Evolutionary conservation across 2,113 vertebrate species (phyloP), one percentile per base, ranked within the genome.

Genomic region (Etia nguti): DNA sequence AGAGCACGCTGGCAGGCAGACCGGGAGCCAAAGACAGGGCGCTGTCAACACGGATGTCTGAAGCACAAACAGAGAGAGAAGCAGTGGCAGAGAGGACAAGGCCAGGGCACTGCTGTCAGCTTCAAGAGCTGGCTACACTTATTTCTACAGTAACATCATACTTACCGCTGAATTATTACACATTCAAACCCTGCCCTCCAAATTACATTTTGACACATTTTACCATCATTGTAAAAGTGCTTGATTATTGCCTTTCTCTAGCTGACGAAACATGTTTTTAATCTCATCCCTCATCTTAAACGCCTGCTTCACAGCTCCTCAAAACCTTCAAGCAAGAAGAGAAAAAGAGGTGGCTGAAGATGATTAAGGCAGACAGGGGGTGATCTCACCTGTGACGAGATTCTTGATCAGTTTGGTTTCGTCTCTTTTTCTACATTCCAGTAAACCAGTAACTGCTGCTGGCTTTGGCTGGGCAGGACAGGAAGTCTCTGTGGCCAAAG

Each of bases 371-470:
- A 50, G 70, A 43, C 3, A 1, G 18, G 16, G 4, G 2, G 41
- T 1, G 18, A 26, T 68, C 65, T 92, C 80, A 97, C 97, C 97
- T 90, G 96, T 96, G 90, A 97, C 92, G n/a, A 97, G 56, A n/a
- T 96, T 96, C 90, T 95, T 97, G 80, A 97, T 90, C 16, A 97
- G 96, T 83, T 90, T 94, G 57, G 84, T 90, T 92, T 97, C 94
- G 0, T 97, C 97, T 91, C 88, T 96, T 84, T 93, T 96, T 82
- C 90, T 95, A 90, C 97, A 97, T 2, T 92, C 95, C 79, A 98
- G 87, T 80, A 97, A 86, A 79, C 97, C 96, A 20, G 90, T 89
- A 20, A 95, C 83, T 3, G 60, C 12, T 18, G 73, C 87, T 6
- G 70, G 12, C 85, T 86, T 90, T 2, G 59, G 31, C 12, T 34